Conservation (phyloP, 2,888 invertebrate genomes). For the Melanophora roralis region DNA sequence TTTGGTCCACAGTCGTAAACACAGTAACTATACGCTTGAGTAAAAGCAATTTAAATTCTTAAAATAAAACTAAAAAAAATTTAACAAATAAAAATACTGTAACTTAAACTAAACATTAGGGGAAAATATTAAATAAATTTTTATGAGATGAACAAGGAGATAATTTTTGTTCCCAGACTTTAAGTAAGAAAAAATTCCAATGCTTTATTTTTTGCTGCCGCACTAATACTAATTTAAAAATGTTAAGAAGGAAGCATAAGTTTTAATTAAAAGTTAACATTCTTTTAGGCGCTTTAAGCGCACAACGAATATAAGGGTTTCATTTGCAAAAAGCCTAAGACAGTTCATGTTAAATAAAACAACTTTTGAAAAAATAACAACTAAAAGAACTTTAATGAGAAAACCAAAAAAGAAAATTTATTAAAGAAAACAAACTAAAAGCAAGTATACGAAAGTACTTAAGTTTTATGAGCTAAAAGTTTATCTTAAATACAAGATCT, state of each 20-base stretch:
- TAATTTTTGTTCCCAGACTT: conserved; percentile 22
- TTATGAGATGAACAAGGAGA: conserved; percentile 44
- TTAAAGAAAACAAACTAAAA: conserved; percentile 4
- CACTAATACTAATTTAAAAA: conserved; percentile 40
- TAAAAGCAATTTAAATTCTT: conserved; percentile 45
- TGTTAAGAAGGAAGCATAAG: conserved; percentile 44
- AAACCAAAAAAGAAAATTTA: conserved; percentile 1
- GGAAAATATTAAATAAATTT: conserved; percentile 53
- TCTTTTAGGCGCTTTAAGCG: conserved; percentile 45
- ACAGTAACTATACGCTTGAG: conserved; percentile 45
- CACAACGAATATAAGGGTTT: conserved; percentile 24
- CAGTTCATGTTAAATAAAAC: conserved; percentile 37
- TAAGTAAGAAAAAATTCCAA: conserved; percentile 5
- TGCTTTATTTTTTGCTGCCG: conserved; percentile 6
- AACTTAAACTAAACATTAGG: conserved; percentile 9
- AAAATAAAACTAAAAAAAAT: conserved; percentile 27
- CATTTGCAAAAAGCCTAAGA: background rate
- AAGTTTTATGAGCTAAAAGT: conserved; percentile 61
- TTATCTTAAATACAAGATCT: conserved; percentile 59
- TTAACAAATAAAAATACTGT: conserved; percentile 12
- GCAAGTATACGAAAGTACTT: conserved; percentile 48
- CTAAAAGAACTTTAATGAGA: background rate
- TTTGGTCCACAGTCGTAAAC: conserved; percentile 39
- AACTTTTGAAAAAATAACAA: conserved; percentile 8
- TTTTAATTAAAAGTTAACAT: conserved; percentile 62